These are phyloP conservation scores for Alethe castanea DNA, from an alignment of 2,113 vertebrate species.

Conservation along the genomic window DNA sequence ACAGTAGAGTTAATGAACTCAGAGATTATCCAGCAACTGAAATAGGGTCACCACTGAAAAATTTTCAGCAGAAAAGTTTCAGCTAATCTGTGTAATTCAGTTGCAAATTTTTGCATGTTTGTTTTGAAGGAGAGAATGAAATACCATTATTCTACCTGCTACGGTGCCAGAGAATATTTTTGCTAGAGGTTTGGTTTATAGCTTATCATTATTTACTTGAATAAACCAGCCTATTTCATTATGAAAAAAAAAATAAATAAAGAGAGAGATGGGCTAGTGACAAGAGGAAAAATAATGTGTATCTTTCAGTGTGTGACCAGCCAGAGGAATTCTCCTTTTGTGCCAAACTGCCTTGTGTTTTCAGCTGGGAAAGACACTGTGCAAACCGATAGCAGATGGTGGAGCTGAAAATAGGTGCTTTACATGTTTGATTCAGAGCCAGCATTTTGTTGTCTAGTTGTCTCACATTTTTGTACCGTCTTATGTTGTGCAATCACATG, in stretches of 20 bases:
- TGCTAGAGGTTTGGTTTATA: neutral
- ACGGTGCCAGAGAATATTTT: neutral
- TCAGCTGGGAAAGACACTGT: conserved; percentile 39
- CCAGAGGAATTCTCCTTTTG: conserved; percentile 4
- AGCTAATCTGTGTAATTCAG: neutral
- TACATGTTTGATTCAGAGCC: conserved; percentile 36
- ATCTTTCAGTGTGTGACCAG: neutral
- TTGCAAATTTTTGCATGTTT: neutral
- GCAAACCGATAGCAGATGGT: conserved; percentile 50
- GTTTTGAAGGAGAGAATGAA: neutral
- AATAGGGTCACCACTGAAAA: neutral
- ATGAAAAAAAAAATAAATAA: neutral
- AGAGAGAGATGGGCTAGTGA: neutral
- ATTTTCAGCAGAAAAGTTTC: neutral
- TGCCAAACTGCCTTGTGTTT: conserved; percentile 40
- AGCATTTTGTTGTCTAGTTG: conserved; percentile 55
- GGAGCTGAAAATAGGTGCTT: conserved; percentile 46
- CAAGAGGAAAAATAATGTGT: neutral
- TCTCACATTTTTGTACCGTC: neutral
- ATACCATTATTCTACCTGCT: neutral
- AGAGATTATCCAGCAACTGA: neutral
- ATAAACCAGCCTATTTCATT: neutral
- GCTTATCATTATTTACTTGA: neutral
- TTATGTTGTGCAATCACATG: neutral
- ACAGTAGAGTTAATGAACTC: neutral